Evolutionary conservation across 2,797 vertebrate genomes (phyloP).

Genomic region (Xenentodon cancila): DNA sequence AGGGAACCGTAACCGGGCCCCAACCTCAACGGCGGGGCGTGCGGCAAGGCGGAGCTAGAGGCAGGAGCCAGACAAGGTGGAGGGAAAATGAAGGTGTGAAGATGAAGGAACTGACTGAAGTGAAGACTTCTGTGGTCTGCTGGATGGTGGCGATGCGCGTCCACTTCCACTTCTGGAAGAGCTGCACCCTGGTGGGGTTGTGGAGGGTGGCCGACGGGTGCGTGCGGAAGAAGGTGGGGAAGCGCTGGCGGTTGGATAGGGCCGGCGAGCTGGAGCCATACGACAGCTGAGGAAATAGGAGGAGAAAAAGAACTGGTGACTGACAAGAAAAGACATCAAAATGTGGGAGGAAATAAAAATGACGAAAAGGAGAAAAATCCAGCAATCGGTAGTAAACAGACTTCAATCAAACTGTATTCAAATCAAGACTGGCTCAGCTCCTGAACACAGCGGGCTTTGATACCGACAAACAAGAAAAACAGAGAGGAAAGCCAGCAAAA

Average conservation of each 20-base stretch:
- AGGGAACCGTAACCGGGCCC: neutral
- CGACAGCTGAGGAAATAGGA: conserved; percentile 80
- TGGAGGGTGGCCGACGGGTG: conserved; percentile 92
- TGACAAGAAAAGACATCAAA: neutral
- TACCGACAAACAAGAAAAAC: conserved; percentile 59
- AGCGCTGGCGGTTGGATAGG: conserved; percentile 90
- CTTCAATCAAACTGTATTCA: conserved; percentile 49
- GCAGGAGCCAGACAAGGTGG: conserved; percentile 7
- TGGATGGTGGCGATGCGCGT: conserved; percentile 95
- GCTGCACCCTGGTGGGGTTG: conserved; percentile 91
- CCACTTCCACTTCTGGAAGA: conserved; percentile 94
- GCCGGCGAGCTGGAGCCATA: conserved; percentile 93
- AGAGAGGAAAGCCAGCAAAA: conserved; percentile 64
- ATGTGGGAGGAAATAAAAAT: neutral
- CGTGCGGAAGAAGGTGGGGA: conserved; percentile 93
- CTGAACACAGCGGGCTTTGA: neutral
- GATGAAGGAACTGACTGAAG: conserved; percentile 81
- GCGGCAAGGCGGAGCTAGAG: neutral
- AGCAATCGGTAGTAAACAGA: conserved; percentile 80
- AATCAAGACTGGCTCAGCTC: conserved; percentile 10
- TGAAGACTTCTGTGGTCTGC: conserved; percentile 95
- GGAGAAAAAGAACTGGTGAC: neutral
- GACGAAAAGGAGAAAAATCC: conserved; percentile 30
- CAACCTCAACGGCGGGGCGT: neutral
- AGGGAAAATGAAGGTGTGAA: too few relatives aligned